A percentile compares a stretch with the other conserved stretches of the same genome.
phyloP scores from a whole-genome alignment of 2,797 vertebrate genomes.

The Mus minutoides region DNA sequence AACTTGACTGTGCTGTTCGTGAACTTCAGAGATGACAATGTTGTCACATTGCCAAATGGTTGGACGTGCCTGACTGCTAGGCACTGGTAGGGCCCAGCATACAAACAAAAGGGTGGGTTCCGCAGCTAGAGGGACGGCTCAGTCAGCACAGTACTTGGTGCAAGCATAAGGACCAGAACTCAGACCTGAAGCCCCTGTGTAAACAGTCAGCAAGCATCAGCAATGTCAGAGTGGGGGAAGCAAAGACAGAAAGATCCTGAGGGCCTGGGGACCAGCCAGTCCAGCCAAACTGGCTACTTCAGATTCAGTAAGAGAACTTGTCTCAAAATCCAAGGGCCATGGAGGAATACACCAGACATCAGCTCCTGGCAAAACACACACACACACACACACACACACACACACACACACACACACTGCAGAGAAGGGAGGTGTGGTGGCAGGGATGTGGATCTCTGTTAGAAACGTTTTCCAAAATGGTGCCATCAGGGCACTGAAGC shows the following conservation, averaged over 20 bases:
- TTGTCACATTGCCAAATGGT: background rate
- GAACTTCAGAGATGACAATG: background rate
- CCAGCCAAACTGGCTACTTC: background rate
- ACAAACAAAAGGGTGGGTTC: background rate
- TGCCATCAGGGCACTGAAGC: background rate
- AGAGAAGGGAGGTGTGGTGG: background rate
- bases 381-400: background rate
- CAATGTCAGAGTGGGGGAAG: background rate
- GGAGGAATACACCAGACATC: background rate
- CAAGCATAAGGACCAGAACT: background rate
- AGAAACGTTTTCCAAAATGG: constrained; percentile 3
- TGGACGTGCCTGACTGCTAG: background rate
- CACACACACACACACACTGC: background rate
- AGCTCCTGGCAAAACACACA: background rate
- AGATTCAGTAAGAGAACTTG: background rate
- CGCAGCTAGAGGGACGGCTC: background rate
- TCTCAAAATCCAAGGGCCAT: background rate
- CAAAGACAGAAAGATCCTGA: background rate
- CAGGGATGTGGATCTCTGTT: background rate
- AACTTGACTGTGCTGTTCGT: background rate
- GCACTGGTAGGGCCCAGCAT: background rate
- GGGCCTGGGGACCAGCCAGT: background rate
- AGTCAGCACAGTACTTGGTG: background rate
- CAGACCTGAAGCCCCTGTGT: background rate
- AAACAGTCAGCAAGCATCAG: background rate